Conservation (phyloP, 2,888 invertebrate genomes). For the Dromius quadrimaculatus region DNA sequence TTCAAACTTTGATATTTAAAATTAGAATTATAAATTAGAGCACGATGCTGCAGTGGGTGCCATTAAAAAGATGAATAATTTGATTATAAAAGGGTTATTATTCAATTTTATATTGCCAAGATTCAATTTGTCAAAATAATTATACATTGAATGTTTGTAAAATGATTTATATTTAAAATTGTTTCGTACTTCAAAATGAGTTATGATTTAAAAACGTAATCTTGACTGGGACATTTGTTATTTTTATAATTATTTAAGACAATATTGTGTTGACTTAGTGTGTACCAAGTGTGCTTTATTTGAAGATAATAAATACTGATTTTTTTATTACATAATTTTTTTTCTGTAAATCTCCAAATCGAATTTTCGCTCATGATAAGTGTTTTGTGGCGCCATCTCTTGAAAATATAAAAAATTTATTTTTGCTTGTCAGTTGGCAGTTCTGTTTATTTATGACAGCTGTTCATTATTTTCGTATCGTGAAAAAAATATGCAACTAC, state of each 20-base stretch:
- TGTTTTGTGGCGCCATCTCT: conserved; percentile 4
- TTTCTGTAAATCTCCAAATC: background rate
- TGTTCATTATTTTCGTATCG: conserved; percentile 21
- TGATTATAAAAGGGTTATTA: conserved; percentile 40
- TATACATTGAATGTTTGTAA: conserved; percentile 8
- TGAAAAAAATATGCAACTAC: conserved; percentile 17
- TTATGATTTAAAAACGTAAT: conserved; percentile 47
- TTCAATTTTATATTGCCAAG: conserved; percentile 47
- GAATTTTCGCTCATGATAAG: too few relatives aligned
- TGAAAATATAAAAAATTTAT: background rate
- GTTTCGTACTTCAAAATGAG: conserved; percentile 34
- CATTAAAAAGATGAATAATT: conserved; percentile 47
- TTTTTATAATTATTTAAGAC: conserved; percentile 57
- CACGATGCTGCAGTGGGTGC: conserved; percentile 42
- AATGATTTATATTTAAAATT: conserved; percentile 16
- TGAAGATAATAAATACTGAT: conserved; percentile 66
- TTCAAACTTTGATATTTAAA: conserved; percentile 40
- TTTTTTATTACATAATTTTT: conserved; percentile 61
- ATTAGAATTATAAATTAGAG: conserved; percentile 39
- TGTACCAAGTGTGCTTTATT: conserved; percentile 69
- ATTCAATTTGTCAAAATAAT: conserved; percentile 32
- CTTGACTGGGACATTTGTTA: conserved; percentile 49
- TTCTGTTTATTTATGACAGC: conserved; percentile 16
- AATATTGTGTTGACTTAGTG: conserved; percentile 63
- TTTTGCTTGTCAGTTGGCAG: conserved; percentile 14